Base-by-base conservation (phyloP, 2,888 invertebrate genomes). In the Rhamphomyia laevipes region DNA sequence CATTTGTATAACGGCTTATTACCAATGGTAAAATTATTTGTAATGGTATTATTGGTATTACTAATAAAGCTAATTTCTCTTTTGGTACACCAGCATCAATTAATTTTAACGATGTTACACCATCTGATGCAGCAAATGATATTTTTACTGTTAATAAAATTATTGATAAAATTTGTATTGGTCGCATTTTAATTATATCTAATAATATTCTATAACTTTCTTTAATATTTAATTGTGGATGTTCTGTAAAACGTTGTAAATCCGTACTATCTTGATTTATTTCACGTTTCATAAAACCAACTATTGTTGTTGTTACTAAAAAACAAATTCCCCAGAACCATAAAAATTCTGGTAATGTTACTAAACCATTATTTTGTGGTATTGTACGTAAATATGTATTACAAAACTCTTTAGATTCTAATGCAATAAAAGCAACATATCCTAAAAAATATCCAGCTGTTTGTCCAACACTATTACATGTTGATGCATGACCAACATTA, bases 381-480 rank as follows among this genome's bases (percentile, higher is more conserved):
- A 69, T 75, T 4, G 74, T 74, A 49, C 97, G 77, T 33, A 99
- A 68, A 67, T 95, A 99, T 54, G 78, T 83, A 68, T 99, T 97
- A 67, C 95, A 96, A 72, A 99, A 97, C 60, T 89, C 87, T 27
- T 89, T 78, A 1, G 97, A 97, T 71, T 99, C 97, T 48, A 99
- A 71, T 0, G 96, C 93, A 67, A 99, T 80, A 67, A 99, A 99
- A 12, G 96, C 75, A 1, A 96, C 93, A 71, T 96, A 96, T 53
- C 97, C 96, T 3, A 99, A 74, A 65, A 97, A 96, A 68, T 88
- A 96, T 0, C 99, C 97, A 35, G 94, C 89, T 0, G 96, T 97
- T 74, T 99, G 99, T 4, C 99, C 99, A 0, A 99, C 93, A 59
- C 91, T 90, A 65, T 99, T 99, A 65, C 99, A 99, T 0, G 97